phyloP scores from a whole-genome alignment of 2,797 vertebrate species.

The Gallinago stenura region DNA sequence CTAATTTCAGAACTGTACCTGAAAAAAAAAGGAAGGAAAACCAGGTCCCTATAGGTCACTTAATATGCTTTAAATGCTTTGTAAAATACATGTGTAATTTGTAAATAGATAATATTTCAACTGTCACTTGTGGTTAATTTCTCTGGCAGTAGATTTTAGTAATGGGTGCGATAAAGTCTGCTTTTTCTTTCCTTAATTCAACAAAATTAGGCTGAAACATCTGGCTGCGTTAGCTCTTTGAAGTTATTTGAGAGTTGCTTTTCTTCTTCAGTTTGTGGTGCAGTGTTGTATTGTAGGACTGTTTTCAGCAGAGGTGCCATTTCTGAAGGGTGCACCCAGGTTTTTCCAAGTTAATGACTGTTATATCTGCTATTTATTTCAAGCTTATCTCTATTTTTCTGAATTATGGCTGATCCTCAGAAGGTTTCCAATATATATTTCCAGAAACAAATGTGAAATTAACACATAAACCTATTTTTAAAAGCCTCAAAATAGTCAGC shows the following conservation, averaged over 20 bases:
- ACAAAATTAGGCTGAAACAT: conserved; percentile 13
- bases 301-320: not conserved
- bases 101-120: conserved; percentile 26
- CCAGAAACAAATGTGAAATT: not conserved
- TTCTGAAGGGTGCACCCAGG: not conserved
- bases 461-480: not conserved
- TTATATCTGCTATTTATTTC: not conserved
- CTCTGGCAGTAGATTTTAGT: conserved; percentile 20
- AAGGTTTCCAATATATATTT: not conserved
- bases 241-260: not conserved
- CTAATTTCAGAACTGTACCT: not conserved
- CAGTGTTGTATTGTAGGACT: not conserved
- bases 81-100: not conserved
- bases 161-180: not conserved
- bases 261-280: not conserved
- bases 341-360: not conserved
- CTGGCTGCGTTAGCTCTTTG: not conserved
- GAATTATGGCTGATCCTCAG: not conserved
- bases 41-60: not conserved
- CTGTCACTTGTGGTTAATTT: not conserved
- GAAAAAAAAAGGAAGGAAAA: not conserved
- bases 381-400: not conserved
- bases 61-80: not conserved
- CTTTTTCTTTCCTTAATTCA: conserved; percentile 45
- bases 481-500: not conserved